Percentiles rank a stretch among this genome's conserved stretches.
phyloP scores from a whole-genome alignment of 2,888 invertebrate genomes.

The Cyclophora punctaria region DNA sequence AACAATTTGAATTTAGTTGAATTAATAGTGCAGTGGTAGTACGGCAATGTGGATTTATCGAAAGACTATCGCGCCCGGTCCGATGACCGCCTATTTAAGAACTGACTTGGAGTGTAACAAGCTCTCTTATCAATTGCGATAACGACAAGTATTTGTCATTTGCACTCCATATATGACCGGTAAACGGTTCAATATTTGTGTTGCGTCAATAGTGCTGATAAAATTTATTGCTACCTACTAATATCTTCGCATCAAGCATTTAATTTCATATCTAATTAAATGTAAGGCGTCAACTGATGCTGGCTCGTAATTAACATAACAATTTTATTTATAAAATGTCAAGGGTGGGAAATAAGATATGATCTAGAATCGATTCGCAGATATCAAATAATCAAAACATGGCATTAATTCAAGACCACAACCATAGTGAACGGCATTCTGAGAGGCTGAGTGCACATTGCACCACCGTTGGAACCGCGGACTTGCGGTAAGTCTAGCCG shows the following conservation, averaged over 20 bases:
- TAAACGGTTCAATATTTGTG: conserved; percentile 29
- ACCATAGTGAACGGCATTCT: conserved; percentile 26
- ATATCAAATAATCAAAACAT: conserved; percentile 1
- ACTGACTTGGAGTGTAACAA: conserved; percentile 42
- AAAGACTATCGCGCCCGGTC: conserved; percentile 34
- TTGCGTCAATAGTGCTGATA: conserved; percentile 18
- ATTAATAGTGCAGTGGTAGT: background rate
- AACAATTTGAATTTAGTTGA: conserved; percentile 2
- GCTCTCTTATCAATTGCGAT: conserved; percentile 60
- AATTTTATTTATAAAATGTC: no score
- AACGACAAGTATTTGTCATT: conserved; percentile 55
- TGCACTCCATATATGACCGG: conserved; percentile 36
- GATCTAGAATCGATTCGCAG: no score
- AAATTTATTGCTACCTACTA: conserved; percentile 4
- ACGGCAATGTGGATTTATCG: conserved; percentile 14
- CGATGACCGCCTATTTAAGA: conserved; percentile 48
- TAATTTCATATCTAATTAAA: no score
- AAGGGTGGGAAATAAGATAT: no score
- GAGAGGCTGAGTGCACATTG: conserved; percentile 29
- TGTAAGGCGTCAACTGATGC: no score
- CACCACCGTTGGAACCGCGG: conserved; percentile 52
- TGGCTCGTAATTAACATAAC: no score
- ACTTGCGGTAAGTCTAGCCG: conserved; percentile 46
- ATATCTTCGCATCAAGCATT: no score
- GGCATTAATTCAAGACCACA: conserved; percentile 21